Evolutionary conservation across 1,140 invertebrate genomes (phyloP).

Genomic region (Lasaia peninsularis): DNA sequence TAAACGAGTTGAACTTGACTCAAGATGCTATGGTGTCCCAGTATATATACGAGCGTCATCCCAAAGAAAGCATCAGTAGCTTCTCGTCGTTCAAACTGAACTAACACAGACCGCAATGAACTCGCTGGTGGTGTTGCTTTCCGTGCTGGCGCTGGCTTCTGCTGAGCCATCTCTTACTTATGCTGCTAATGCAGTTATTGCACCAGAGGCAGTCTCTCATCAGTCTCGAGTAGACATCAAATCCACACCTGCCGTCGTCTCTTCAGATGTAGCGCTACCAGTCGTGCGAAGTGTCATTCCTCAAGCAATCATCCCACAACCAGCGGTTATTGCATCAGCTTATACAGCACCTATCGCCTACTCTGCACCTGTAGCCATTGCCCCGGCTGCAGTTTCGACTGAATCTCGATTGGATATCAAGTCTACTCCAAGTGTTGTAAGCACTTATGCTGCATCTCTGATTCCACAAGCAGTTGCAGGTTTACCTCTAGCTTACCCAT

Average conservation of each 20-base stretch:
- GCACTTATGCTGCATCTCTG: slow-evolving; percentile 36
- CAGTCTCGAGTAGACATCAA: slow-evolving; percentile 56
- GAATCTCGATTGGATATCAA: slow-evolving; percentile 61
- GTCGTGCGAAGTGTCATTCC: neutral
- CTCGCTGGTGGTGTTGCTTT: slow-evolving; percentile 77
- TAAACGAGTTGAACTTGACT: slow-evolving; percentile 59
- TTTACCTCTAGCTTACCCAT: slow-evolving; percentile 26
- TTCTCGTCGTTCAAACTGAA: slow-evolving; percentile 50
- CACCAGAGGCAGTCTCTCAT: slow-evolving; percentile 40
- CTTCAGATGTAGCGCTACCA: slow-evolving; percentile 10
- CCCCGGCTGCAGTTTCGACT: slow-evolving; percentile 48
- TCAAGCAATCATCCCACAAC: neutral
- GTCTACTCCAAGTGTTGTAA: slow-evolving; percentile 46
- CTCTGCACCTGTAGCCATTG: slow-evolving; percentile 37
- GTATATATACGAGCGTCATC: slow-evolving; percentile 57
- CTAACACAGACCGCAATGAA: slow-evolving; percentile 75
- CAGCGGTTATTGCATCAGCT: slow-evolving; percentile 11
- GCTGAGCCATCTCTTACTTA: slow-evolving; percentile 49
- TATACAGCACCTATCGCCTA: slow-evolving; percentile 19
- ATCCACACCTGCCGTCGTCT: slow-evolving; percentile 40
- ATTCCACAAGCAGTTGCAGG: slow-evolving; percentile 28
- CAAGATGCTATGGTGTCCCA: slow-evolving; percentile 36
- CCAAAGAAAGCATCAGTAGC: slow-evolving; percentile 65
- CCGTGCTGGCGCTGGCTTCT: slow-evolving; percentile 71
- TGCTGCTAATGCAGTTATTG: slow-evolving; percentile 18